phyloP scores from a whole-genome alignment of 2,113 vertebrate species.

The Chaetodon trifascialis region DNA sequence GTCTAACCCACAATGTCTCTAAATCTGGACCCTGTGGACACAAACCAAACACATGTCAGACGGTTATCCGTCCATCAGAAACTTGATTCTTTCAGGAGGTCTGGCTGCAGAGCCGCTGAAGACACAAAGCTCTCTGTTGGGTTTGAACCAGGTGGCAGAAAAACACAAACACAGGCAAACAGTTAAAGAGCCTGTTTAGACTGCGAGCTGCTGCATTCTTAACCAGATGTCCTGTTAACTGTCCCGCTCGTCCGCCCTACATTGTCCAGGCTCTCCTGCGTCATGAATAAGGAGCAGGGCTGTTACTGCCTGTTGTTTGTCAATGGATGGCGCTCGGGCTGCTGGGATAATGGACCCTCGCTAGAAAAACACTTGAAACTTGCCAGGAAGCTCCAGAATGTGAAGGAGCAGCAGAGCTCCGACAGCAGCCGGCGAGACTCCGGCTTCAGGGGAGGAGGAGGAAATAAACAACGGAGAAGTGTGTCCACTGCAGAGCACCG shows the following conservation, averaged over 20 bases:
- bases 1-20: slow-evolving; percentile 44
- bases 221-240: slow-evolving; percentile 69
- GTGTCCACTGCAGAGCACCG: no score
- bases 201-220: slow-evolving; percentile 64
- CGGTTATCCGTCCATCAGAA: slow-evolving; percentile 66
- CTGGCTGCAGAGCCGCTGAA: slow-evolving; percentile 24
- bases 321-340: slow-evolving; percentile 64
- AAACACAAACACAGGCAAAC: slow-evolving; percentile 46
- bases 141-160: slow-evolving; percentile 34
- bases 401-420: slow-evolving; percentile 42
- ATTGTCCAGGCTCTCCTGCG: slow-evolving; percentile 71
- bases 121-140: slow-evolving; percentile 34
- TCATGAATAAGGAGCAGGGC: slow-evolving; percentile 70
- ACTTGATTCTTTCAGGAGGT: slow-evolving; percentile 7
- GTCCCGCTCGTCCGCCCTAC: slow-evolving; percentile 54
- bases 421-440: slow-evolving; percentile 37
- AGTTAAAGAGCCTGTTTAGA: slow-evolving; percentile 42
- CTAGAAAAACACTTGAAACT: slow-evolving; percentile 77
- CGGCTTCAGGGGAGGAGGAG: neutral
- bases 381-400: slow-evolving; percentile 69
- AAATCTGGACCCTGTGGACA: slow-evolving; percentile 59
- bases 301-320: slow-evolving; percentile 77
- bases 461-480: neutral
- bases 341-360: slow-evolving; percentile 68
- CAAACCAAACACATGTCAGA: slow-evolving; percentile 44